phyloP scores from a whole-genome alignment of 2,888 invertebrate species.

The Ophion slaviceki region DNA sequence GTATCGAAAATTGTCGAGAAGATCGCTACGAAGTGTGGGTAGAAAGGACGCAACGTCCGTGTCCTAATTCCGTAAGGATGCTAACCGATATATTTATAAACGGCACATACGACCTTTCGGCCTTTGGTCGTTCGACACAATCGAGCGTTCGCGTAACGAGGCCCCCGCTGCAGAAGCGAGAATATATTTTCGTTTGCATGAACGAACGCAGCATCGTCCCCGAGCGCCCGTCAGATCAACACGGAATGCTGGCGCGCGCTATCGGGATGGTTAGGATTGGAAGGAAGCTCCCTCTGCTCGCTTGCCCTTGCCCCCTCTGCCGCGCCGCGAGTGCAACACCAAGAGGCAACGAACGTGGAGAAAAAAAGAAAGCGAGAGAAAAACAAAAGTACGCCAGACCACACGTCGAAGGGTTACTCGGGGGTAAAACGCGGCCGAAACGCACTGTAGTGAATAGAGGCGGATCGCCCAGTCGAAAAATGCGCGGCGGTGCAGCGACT shows the following conservation, averaged over 20 bases:
- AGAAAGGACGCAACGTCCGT: not conserved
- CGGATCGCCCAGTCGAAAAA: conserved; percentile 42
- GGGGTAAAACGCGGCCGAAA: conserved; percentile 52
- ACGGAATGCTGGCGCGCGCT: conserved; percentile 72
- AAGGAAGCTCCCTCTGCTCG: conserved; percentile 73
- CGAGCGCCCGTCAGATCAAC: conserved; percentile 64
- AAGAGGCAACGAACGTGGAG: conserved; percentile 42
- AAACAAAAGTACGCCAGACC: conserved; percentile 29
- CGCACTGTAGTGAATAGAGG: conserved; percentile 52
- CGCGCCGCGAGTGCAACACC: conserved; percentile 26
- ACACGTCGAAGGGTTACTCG: conserved; percentile 22
- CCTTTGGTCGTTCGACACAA: conserved; percentile 1
- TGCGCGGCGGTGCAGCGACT: not conserved
- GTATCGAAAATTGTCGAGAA: not conserved
- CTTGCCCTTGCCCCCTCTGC: conserved; percentile 57
- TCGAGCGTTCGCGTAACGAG: conserved; percentile 12
- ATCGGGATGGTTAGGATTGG: conserved; percentile 74
- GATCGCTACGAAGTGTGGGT: not conserved
- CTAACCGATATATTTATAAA: not conserved
- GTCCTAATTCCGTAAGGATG: not conserved
- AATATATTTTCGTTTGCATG: conserved; percentile 33
- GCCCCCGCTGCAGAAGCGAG: not conserved
- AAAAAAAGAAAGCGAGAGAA: conserved; percentile 12
- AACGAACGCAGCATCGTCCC: conserved; percentile 24
- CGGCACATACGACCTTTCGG: conserved; percentile 18